A percentile compares a stretch with the other conserved stretches of the same genome.
phyloP scores from a whole-genome alignment of 2,113 vertebrate genomes.

The Danionella cerebrum region DNA sequence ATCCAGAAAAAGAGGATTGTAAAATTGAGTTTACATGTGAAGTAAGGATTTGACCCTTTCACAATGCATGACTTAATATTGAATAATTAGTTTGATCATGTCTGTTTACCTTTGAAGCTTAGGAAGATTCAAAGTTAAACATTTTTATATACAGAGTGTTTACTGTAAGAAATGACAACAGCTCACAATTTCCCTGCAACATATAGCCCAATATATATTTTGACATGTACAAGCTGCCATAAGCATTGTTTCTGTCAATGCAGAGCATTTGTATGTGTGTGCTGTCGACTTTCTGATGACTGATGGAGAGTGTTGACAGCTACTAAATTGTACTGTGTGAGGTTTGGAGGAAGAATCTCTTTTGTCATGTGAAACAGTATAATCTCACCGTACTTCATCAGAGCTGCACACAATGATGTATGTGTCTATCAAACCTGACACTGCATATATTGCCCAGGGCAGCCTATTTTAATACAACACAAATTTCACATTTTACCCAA shows the following conservation, averaged over 20 bases:
- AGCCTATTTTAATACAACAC: neutral
- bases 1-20: no score
- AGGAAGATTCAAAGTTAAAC: no score
- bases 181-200: neutral
- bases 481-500: neutral
- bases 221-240: neutral
- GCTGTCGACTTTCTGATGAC: conserved; percentile 1
- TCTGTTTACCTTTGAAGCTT: no score
- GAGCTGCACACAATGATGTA: conserved; percentile 5
- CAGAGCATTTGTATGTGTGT: conserved; percentile 1
- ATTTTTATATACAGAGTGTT: neutral
- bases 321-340: conserved; percentile 23
- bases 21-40: no score
- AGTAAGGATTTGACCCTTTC: no score
- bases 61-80: no score
- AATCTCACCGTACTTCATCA: conserved; percentile 16
- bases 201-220: neutral
- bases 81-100: no score
- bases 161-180: neutral
- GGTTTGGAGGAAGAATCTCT: conserved; percentile 19
- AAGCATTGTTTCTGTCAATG: neutral
- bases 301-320: conserved; percentile 32
- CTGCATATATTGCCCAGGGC: neutral
- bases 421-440: neutral
- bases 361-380: conserved; percentile 30